Base-by-base conservation (phyloP, 2,888 invertebrate species). In the Exephanes ischioxanthus region DNA sequence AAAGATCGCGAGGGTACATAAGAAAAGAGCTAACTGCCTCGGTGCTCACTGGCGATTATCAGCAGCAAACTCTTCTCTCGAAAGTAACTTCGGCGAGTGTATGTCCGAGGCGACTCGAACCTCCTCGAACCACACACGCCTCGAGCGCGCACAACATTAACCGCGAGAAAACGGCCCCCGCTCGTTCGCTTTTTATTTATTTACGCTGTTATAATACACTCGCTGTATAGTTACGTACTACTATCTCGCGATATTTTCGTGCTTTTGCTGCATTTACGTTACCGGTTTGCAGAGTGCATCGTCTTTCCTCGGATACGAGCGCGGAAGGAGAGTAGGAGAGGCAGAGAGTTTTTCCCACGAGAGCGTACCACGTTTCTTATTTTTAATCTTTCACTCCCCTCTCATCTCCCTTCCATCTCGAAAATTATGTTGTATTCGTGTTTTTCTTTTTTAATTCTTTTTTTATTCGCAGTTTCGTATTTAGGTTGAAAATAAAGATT, bases 41-140 rank as follows among this genome's bases (percentile, higher is more conserved):
- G 70, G 70, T 79, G 85, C 78, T 82, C 73, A 80, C 83, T 68
- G 58, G 81, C 82, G 80, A 85, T 83, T 85, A 85, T 85, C 85
- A 82, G 85, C 79, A 67, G 37, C 41, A 58, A 78, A 71, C 61
- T 80, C 83, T 75, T 77, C 73, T 37, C 41, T 67, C 67, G 63
- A 53, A 19, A 63, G 53, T 71, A 83, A 72, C 76, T 71, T 75
- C 70, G 67, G 71, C 70, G 67, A 66, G 70, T 78, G 81, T 81
- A 61, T 82, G 72, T 72, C 66, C 51, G 66, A 73, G 66, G 58
- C 75, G 82, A 72, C 81, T 85, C 81, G 70, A 73, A 63, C 63
- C 67, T 45, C 66, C 41, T 26, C 58, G 22, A 58, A 26, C 14
- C 66, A 58, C 58, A 75, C 58, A 67, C 55, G 82, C 71, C 79